A percentile compares a stretch with the other conserved stretches of the same genome.
phyloP scores from a whole-genome alignment of 2,113 vertebrate species.

The Epinephelus lanceolatus region DNA sequence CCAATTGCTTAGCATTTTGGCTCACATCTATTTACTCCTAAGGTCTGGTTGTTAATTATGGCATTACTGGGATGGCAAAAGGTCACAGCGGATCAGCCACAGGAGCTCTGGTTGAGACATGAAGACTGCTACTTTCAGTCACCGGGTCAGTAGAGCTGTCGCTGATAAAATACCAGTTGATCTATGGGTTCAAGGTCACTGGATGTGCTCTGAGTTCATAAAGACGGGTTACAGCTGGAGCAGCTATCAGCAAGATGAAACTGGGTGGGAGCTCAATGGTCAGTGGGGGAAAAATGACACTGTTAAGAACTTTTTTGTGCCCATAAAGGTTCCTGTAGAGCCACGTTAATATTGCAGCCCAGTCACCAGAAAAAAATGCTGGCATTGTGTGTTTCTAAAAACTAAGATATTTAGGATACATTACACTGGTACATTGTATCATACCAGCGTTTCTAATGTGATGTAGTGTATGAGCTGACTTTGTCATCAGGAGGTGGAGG shows the following conservation, averaged over 20 bases:
- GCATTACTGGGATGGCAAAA: not conserved
- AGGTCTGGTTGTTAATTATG: conserved; percentile 42
- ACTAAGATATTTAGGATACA: too few relatives aligned
- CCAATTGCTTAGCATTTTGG: conserved; percentile 8
- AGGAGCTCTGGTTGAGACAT: conserved; percentile 3
- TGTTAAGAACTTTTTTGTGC: not conserved
- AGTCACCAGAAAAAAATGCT: too few relatives aligned
- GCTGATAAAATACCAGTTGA: conserved; percentile 8
- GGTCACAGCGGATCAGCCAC: conserved; percentile 30
- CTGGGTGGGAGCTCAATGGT: not conserved
- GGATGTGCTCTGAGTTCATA: not conserved
- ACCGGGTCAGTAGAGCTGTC: conserved; percentile 16
- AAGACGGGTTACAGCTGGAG: conserved; percentile 20
- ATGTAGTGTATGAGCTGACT: too few relatives aligned
- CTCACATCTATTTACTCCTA: conserved; percentile 15
- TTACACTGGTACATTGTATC: too few relatives aligned
- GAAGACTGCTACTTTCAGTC: conserved; percentile 6
- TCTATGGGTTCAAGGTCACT: conserved; percentile 6
- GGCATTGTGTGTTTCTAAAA: too few relatives aligned
- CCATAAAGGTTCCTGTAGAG: not conserved
- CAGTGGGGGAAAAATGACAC: not conserved
- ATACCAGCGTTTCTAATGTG: too few relatives aligned
- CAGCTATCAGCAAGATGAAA: not conserved
- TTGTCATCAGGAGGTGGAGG: too few relatives aligned
- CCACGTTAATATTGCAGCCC: not conserved